phyloP scores from a whole-genome alignment of 2,888 invertebrate genomes.

The Pegoplata infirma region DNA sequence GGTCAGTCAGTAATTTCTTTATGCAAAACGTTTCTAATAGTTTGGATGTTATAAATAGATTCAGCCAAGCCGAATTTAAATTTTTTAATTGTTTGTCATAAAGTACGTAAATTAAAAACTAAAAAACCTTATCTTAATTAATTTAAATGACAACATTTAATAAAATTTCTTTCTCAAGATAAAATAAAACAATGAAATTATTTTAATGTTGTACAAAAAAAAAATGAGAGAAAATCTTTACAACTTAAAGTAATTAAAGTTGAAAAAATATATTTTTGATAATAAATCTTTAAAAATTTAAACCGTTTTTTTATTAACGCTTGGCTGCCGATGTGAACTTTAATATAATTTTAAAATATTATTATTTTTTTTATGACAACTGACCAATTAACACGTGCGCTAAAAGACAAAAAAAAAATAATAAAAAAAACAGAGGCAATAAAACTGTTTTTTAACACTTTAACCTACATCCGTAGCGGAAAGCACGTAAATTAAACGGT shows the following conservation, averaged over 20 bases:
- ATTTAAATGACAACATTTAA: neutral
- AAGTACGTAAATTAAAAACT: no score
- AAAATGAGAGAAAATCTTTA: constrained; percentile 15
- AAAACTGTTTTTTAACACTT: constrained; percentile 38
- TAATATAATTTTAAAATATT: neutral
- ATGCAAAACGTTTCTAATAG: no score
- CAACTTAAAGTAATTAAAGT: neutral
- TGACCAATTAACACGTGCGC: constrained; percentile 45
- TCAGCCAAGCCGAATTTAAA: no score
- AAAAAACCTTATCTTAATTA: neutral
- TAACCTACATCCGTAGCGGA: constrained; percentile 63
- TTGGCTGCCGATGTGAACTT: neutral
- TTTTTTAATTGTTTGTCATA: no score
- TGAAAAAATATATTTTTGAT: neutral
- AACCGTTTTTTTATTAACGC: constrained; percentile 1
- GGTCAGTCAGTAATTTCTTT: no score
- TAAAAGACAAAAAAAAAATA: constrained; percentile 3
- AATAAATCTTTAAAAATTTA: constrained; percentile 8
- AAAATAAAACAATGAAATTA: neutral
- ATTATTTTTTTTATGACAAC: constrained; percentile 41
- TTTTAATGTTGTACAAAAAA: neutral
- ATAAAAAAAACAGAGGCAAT: neutral
- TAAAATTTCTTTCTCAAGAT: no score
- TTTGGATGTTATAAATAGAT: neutral
- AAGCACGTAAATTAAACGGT: constrained; percentile 60